These are phyloP conservation scores for Orchestia grillus DNA, from an alignment of 1,140 invertebrate genomes.

Conservation along the genomic window DNA sequence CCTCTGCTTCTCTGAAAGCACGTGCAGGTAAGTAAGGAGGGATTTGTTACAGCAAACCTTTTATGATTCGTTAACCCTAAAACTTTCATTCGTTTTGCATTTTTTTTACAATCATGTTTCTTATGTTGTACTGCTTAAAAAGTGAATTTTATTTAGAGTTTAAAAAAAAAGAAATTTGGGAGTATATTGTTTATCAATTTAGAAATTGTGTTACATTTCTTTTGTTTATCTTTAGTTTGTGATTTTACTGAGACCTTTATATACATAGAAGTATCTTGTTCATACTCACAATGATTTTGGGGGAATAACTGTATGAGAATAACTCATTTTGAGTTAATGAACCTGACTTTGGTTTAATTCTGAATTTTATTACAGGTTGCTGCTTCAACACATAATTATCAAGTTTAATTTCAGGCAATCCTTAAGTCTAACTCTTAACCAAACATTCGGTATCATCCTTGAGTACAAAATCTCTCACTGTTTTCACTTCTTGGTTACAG, in stretches of 20 bases:
- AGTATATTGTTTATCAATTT: too few species aligned
- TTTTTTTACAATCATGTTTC: not conserved
- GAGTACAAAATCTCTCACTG: not conserved
- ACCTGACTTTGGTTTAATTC: not conserved
- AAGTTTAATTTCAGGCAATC: too few species aligned
- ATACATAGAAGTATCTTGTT: too few species aligned
- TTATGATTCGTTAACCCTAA: not conserved
- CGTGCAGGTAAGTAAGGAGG: too few species aligned
- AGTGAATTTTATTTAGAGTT: not conserved
- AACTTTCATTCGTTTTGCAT: not conserved
- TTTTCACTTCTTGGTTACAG: not conserved
- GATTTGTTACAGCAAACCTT: not conserved
- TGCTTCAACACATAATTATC: too few species aligned
- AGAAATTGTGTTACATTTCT: too few species aligned
- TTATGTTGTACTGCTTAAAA: not conserved
- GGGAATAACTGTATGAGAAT: too few species aligned
- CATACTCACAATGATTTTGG: too few species aligned
- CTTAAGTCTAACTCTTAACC: too few species aligned
- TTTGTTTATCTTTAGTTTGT: too few species aligned
- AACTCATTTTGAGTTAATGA: not conserved
- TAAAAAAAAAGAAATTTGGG: too few species aligned
- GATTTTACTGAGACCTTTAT: too few species aligned
- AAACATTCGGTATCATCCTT: not conserved
- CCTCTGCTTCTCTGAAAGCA: not conserved
- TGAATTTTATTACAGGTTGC: not conserved